Percentiles rank a stretch among this genome's conserved stretches.
Conservation (phyloP, 2,888 invertebrate genomes). For the Drosophila emarginata region DNA sequence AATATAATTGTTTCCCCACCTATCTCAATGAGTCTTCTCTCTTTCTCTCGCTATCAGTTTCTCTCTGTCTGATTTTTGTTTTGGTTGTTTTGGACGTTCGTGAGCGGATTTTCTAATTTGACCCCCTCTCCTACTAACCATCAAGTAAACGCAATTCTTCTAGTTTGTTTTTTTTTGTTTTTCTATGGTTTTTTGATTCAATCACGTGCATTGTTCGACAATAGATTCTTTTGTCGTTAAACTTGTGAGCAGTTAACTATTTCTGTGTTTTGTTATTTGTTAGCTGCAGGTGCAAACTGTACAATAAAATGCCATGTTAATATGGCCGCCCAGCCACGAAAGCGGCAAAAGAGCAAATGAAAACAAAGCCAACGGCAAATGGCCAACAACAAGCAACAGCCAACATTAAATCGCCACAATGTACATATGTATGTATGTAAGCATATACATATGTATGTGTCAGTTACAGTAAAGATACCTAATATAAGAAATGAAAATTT, state of each 20-base stretch:
- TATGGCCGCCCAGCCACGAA: slow-evolving; percentile 70
- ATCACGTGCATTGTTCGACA: slow-evolving; percentile 71
- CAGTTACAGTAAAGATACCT: not conserved
- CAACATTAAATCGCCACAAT: slow-evolving; percentile 2
- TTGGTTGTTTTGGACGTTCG: slow-evolving; percentile 54
- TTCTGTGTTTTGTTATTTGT: slow-evolving; percentile 23
- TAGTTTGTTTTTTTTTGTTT: slow-evolving; percentile 20
- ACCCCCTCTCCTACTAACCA: not conserved
- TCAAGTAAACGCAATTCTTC: slow-evolving; percentile 32
- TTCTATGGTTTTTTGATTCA: slow-evolving; percentile 43
- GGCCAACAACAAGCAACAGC: slow-evolving; percentile 39
- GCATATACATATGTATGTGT: not conserved
- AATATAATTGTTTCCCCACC: not conserved
- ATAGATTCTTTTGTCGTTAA: slow-evolving; percentile 73
- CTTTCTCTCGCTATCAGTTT: not conserved
- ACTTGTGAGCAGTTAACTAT: slow-evolving; percentile 59
- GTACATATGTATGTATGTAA: not conserved
- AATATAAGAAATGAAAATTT: not conserved
- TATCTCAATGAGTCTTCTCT: not conserved
- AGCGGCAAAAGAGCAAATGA: slow-evolving; percentile 61
- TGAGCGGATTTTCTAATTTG: slow-evolving; percentile 71
- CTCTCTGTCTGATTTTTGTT: slow-evolving; percentile 15
- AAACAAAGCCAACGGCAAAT: slow-evolving; percentile 69
- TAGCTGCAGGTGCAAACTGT: slow-evolving; percentile 41
- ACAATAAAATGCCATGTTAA: slow-evolving; percentile 60